Evolutionary conservation across 2,797 vertebrate species (phyloP), one percentile per base, ranked within the genome.

Genomic region (Cuniculus paca): DNA sequence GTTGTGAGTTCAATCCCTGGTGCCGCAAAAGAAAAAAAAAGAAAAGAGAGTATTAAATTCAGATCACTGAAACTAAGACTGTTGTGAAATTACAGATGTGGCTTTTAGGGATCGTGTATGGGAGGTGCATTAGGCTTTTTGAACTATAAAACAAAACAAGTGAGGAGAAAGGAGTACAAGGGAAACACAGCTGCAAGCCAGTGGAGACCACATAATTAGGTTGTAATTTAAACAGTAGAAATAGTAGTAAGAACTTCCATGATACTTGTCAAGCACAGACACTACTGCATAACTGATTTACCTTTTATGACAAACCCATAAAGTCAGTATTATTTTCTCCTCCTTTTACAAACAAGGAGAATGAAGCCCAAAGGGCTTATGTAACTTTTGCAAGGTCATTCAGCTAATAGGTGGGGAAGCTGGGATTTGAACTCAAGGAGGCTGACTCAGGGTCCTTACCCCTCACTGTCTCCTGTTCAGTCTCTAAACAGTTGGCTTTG

Each of bases 361-460:
- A 17, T 17, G 24, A 70, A 90, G 28, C 91, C 36, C 81, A 77
- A 50, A 74, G 42, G 28, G 10, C 36, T 94, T 60, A 1, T 19
- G 10, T 68, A 60, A 77, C 79, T 88, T 95, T 54, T 48, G 68
- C 91, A 84, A 82, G 83, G 89, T 95, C 54, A 84, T 28, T 13
- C 7, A 63, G 26, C 61, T 36, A 20, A 19, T 56, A 11, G 85
- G 28, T 58, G 10, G 6, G 86, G 48, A 10, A 63, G 6, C 61
- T 88, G 88, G 74, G 88, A 34, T 95, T 70, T 63, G 88, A 88
- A 90, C 88, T 88, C 56, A 3, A 22, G 60, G 74, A 82, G 24
- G 34, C 58, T 20, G 22, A 50, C 56, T 48, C 8, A 42, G 36
- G 72, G 72, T 84, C 81, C 11, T 81, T 56, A 48, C 54, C 63